Evolutionary conservation across 2,888 invertebrate species (phyloP).

Genomic region (Drepana falcataria): DNA sequence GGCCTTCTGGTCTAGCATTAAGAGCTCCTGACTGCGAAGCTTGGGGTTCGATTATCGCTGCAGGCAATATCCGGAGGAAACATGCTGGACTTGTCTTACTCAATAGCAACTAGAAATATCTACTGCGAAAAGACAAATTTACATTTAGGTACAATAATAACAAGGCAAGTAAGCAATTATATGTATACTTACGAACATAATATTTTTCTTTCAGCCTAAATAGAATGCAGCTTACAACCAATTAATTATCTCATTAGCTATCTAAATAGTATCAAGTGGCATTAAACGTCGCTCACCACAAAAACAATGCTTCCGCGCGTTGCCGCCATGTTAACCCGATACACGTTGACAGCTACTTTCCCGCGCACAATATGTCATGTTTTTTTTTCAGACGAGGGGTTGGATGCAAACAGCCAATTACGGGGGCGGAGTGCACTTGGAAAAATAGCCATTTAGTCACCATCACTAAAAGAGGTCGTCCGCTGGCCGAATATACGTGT

Average conservation of each 20-base stretch:
- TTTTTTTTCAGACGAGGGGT: slow-evolving; percentile 71
- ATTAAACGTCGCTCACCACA: slow-evolving; percentile 64
- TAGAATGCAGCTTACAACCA: slow-evolving; percentile 12
- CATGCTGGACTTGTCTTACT: no score
- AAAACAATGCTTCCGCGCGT: slow-evolving; percentile 53
- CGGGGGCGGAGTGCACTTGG: slow-evolving; percentile 69
- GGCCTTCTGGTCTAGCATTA: no score
- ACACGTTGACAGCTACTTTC: slow-evolving; percentile 67
- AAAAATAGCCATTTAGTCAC: slow-evolving; percentile 68
- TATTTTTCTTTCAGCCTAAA: slow-evolving; percentile 14
- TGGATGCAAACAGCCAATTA: slow-evolving; percentile 78
- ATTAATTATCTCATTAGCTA: slow-evolving; percentile 32
- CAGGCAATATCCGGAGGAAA: no score
- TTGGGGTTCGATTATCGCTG: no score
- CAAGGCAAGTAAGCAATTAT: no score
- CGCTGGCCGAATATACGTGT: slow-evolving; percentile 27
- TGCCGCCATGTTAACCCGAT: slow-evolving; percentile 55
- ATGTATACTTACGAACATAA: no score
- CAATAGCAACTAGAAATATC: no score
- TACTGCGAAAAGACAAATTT: no score
- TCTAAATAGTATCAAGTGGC: slow-evolving; percentile 57
- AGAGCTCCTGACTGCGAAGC: no score
- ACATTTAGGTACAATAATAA: no score
- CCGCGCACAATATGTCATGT: slow-evolving; percentile 75
- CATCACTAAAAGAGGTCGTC: slow-evolving; percentile 60